These are phyloP conservation scores for Actinernus sp. DNA, from an alignment of 92 coral and sea anemone genomes.

Conservation along the genomic window DNA sequence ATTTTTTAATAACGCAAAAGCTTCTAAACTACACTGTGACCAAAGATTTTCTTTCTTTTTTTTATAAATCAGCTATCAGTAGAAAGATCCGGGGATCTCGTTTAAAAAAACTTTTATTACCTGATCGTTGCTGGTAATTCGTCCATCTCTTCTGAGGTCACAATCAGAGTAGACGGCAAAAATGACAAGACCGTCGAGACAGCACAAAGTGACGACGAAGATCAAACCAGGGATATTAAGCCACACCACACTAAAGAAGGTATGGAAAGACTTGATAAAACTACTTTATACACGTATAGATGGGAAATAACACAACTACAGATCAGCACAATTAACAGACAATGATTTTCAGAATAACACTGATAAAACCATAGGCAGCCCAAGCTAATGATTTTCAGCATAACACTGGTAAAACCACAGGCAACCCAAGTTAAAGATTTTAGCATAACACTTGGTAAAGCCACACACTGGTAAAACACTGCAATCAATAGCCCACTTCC, in stretches of 20 bases:
- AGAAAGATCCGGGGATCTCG: background rate
- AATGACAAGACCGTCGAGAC: constrained; percentile 93
- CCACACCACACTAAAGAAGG: constrained; percentile 66
- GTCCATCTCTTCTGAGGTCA: constrained; percentile 51
- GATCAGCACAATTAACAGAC: background rate
- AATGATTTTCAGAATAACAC: background rate
- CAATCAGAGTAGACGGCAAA: constrained; percentile 90
- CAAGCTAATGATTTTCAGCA: no score
- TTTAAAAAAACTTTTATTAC: constrained; percentile 13
- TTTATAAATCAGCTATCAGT: background rate
- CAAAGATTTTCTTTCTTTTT: background rate
- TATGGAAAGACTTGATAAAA: background rate
- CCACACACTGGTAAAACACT: no score
- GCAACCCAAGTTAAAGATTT: no score
- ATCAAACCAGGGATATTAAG: constrained; percentile 87
- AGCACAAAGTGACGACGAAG: constrained; percentile 85
- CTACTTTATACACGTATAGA: background rate
- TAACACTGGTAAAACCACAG: no score
- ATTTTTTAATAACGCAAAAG: no score
- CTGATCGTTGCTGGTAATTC: constrained; percentile 94
- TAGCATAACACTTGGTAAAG: no score
- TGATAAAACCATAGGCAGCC: no score
- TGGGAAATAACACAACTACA: background rate
- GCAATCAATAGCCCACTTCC: no score
- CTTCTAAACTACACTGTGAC: no score